Base-by-base conservation (phyloP, 2,113 vertebrate species). In the Nothoprocta perdicaria region DNA sequence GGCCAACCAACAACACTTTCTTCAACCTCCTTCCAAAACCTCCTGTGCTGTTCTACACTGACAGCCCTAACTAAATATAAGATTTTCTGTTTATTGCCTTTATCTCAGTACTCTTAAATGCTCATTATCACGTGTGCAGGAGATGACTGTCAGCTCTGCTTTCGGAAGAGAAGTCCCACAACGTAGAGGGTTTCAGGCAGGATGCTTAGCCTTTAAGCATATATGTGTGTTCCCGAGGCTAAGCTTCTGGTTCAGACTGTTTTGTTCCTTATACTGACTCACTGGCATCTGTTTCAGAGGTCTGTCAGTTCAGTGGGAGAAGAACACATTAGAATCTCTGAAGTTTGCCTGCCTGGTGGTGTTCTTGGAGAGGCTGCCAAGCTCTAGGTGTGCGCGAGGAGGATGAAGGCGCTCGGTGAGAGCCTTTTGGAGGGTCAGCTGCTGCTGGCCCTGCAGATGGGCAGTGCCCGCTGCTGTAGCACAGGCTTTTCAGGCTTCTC, bases 241-340 rank as follows among this genome's bases (percentile, higher is more conserved):
- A 6, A 40, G n/a, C 48, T 29, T 29, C 88, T 18, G 85, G 68
- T 80, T 95, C n/a, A 1, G 24, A 57, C 63, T 57, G 57, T 55
- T 94, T 88, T 84, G 88, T 88, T 95, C 93, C 38, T 26, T 78
- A 2, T 1, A 6, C 57, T 95, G 92, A 94, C 80, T 90, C 86
- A 88, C 6, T 86, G 92, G 71, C 90, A 94, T 86, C 90, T 95
- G 90, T 81, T 94, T 22, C 58, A n/a, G 80, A 79, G 90, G 68
- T 60, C 88, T 95, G 90, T 88, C 13, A 2, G 0, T 33, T 67
- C 45, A 69, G 33, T 62, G 27, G 35, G 35, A 33, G 73, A 40
- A 46, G 50, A 83, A 45, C 26, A 84, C 35, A 73, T 19, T 8
- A 41, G 58, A 50, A 55, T 29, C 27, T 35, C 4, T 8, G 11